phyloP scores from a whole-genome alignment of 2,888 invertebrate species.

The Synergus japonicus region DNA sequence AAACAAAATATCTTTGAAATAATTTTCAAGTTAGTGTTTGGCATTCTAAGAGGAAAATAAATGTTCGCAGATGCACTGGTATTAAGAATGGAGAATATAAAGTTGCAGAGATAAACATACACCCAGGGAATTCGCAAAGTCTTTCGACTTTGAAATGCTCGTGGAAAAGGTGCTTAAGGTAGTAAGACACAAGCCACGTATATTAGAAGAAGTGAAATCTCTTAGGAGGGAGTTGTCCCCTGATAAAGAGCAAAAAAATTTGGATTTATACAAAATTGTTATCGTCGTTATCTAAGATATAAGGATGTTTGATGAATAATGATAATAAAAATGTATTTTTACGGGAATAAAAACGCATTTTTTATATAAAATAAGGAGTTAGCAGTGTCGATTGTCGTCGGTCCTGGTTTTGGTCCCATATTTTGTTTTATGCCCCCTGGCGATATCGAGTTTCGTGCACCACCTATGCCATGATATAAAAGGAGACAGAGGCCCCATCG shows the following conservation, averaged over 20 bases:
- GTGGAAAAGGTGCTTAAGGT: conserved; percentile 31
- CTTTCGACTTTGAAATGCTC: conserved; percentile 35
- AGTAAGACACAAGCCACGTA: conserved; percentile 35
- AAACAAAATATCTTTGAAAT: neutral
- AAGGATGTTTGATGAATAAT: neutral
- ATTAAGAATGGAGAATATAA: conserved; percentile 35
- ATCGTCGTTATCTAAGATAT: too few relatives aligned
- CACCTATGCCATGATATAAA: conserved; percentile 62
- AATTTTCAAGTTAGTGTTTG: neutral
- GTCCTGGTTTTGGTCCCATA: conserved; percentile 53
- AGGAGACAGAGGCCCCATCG: conserved; percentile 55
- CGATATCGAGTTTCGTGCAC: conserved; percentile 67
- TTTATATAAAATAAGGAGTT: conserved; percentile 1
- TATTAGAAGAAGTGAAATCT: conserved; percentile 26
- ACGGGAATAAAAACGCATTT: neutral
- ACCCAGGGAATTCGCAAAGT: conserved; percentile 25
- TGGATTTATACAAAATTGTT: neutral
- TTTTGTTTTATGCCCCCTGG: conserved; percentile 61
- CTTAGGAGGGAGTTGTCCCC: conserved; percentile 8
- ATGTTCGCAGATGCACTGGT: neutral
- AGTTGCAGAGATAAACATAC: conserved; percentile 36
- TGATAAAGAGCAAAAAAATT: conserved; percentile 13
- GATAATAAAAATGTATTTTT: neutral
- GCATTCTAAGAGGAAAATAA: neutral
- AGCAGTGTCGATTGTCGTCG: conserved; percentile 31